Evolutionary conservation across 1,140 invertebrate genomes (phyloP), one percentile per base, ranked within the genome.

Genomic region (Penaeus indicus): DNA sequence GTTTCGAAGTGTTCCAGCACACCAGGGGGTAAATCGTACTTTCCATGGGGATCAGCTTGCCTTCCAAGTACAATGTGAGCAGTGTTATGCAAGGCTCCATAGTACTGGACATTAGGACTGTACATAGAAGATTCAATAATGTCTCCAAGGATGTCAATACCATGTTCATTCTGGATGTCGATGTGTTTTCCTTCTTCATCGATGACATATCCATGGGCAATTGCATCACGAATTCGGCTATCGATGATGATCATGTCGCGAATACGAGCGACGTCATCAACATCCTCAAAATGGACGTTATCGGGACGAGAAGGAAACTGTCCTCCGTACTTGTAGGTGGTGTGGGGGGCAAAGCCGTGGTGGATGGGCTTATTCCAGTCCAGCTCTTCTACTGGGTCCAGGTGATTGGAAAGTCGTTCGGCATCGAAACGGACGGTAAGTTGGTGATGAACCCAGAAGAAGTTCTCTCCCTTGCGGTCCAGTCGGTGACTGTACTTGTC

Each of bases 381-480:
- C 22, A 86, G 84, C 47, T 86, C 84, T 21, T 86, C 84, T 7
- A 86, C 84, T 11, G 61, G 75, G n/a, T 79, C 61, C 72, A 86
- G 38, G 72, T 86, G 54, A 62, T 86, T 86, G 72, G 84, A 86
- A 19, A 86, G 60, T 42, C 84, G 75, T 47, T 86, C 84, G 22
- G 84, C 84, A 38, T 86, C 84, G 32, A 79, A 86, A 62, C 84
- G 84, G 60, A 85, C 83, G n/a, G 83, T 85, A 7, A 85, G 83
- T 22, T 85, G 83, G 27, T 85, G 83, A 32, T 85, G 84, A 32
- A 86, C 84, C 84, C 84, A 86, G 84, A 72, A 21, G 81, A 88
- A 88, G 60, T 42, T 83, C 38, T 88, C 86, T n/a, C 80, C 86
- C 69, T 88, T 88, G 69, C 86, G 86, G 10, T 88, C 86, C 60